Base-by-base conservation (phyloP, 2,888 invertebrate species). In the Scelioninae gen. 1 region DNA sequence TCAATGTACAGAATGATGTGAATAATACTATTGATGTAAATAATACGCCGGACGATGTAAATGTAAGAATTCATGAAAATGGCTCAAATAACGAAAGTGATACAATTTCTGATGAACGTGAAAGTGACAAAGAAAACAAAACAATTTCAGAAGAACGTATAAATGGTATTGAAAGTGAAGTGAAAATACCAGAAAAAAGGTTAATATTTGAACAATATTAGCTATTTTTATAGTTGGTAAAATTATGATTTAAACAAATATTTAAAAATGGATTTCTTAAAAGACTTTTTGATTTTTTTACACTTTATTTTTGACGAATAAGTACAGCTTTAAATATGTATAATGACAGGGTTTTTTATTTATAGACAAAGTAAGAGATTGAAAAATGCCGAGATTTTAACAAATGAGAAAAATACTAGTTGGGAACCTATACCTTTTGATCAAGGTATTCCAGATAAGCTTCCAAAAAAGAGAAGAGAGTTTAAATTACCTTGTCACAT, bases 391-490 rank as follows among this genome's bases (percentile, higher is more conserved):
- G 62, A 62, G 23, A 53, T 29, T 15, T 58, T 31, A 1, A 23
- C 29, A 23, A 68, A 66, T 11, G 72, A 53, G 11, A 29, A 65
- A 9, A 83, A 83, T 34, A 60, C 77, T 45, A 84, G 85, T 34
- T 88, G 88, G 85, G 85, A 89, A 72, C 88, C 91, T 40, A 91
- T 91, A 84, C 87, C 90, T n/a, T 88, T 91, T 66, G 82, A 88
- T 62, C 79, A 86, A 53, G 87, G 87, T 40, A 83, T 88, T 45
- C 87, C 89, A 23, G 86, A 88, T 11, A 85, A 85, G 78, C 31
- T 85, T 11, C 81, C 86, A 0, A 86, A 72, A 56, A 75, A 77
- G 16, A 83, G 87, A 75, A 32, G 69, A 5, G 83, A 87, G 56
- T 87, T 91, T 31, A 88, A 88, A 79, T 66, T 90, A 38, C 90